Evolutionary conservation across 2,888 invertebrate species (phyloP).

Genomic region (Troilus luridus): DNA sequence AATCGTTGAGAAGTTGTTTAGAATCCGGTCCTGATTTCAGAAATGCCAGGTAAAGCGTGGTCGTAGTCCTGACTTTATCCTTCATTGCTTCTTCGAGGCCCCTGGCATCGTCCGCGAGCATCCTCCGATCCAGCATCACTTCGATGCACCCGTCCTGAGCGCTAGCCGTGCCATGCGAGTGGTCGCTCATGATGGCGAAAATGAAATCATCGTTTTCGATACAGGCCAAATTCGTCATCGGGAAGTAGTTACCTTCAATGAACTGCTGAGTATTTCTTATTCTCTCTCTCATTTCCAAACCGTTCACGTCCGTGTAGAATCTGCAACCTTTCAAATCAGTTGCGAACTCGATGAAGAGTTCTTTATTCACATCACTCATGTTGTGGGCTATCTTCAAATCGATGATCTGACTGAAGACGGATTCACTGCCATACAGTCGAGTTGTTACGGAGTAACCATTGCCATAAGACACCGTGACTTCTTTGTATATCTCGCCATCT

Average conservation of each 20-base stretch:
- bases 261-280: constrained; percentile 7
- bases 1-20: background rate
- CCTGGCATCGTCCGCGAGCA: constrained; percentile 59
- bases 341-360: constrained; percentile 59
- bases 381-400: constrained; percentile 58
- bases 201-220: constrained; percentile 55
- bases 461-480: constrained; percentile 7
- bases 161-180: constrained; percentile 62
- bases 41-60: constrained; percentile 57
- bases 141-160: constrained; percentile 57
- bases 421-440: constrained; percentile 30
- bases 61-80: constrained; percentile 58
- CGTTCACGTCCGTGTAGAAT: constrained; percentile 62
- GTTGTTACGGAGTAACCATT: constrained; percentile 24
- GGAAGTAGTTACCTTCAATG: constrained; percentile 61
- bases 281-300: constrained; percentile 61
- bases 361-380: constrained; percentile 56
- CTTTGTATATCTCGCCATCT: constrained; percentile 47
- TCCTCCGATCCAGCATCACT: constrained; percentile 62
- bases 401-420: constrained; percentile 45
- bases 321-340: constrained; percentile 52
- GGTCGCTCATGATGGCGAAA: constrained; percentile 59
- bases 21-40: background rate
- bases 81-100: constrained; percentile 62
- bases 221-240: constrained; percentile 61